Base-by-base conservation (phyloP, 2,113 vertebrate genomes). In the Triplophysa dalaica region DNA sequence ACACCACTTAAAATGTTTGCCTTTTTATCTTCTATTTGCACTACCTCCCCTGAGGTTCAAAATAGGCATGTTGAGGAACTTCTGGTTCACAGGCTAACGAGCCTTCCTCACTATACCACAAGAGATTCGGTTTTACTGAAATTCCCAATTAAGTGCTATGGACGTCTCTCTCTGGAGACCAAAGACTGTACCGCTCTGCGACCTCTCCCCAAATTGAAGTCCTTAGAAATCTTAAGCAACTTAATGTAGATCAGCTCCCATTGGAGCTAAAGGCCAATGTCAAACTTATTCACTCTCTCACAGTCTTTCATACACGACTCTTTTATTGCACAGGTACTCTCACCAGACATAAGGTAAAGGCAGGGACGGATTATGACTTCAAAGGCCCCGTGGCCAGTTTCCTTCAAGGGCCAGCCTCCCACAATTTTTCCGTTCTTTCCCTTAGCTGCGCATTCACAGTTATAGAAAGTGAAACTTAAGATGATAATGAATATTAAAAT, bases 221-320 rank as follows among this genome's bases (percentile, higher is more conserved):
- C 75, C 77, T 61, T 43, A 54, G 48, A 81, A 87, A 86, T 85
- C 66, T 83, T 77, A 81, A 75, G 82, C 86, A 76, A 73, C 81
- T 83, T 86, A 83, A 88, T 90, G 87, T 83, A 86, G 73, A 64
- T 65, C 60, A 66, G 50, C 19, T 87, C 88, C 85, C 88, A 3
- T 72, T 76, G 70, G 89, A 84, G n/a, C 80, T 65, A 68, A 86
- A 84, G 86, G 86, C 69, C 69, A 64, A 83, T 82, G 86, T 90
- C 86, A 87, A 77, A 88, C 79, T 77, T 63, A 52, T 78, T 84
- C 68, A 88, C 83, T 73, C 75, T 85, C 86, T 85, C 58, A 29
- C 3, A 78, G 70, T 72, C 45, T 38, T 38, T 38, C 69, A 70
- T 52, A 21, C 24, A 56, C 67, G 58, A 70, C 19, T 24, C 76